A percentile compares a stretch with the other conserved stretches of the same genome.
These are phyloP conservation scores for Neodiprion lecontei DNA, from an alignment of 1,140 invertebrate genomes.

Conservation along the genomic window DNA sequence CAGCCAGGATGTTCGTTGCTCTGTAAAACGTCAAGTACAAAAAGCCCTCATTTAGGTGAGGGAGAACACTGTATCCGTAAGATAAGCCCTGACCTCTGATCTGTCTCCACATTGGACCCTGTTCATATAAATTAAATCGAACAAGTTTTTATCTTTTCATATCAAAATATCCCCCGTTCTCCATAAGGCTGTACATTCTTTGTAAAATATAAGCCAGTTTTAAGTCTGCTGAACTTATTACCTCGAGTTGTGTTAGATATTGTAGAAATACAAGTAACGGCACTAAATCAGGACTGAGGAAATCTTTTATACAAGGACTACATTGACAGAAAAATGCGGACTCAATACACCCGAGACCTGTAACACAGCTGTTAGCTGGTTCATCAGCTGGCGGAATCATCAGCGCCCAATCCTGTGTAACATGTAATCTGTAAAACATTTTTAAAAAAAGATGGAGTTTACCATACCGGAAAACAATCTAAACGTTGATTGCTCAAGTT, in stretches of 20 bases:
- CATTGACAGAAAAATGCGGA: slow-evolving; percentile 77
- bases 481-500: not conserved
- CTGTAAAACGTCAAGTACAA: slow-evolving; percentile 76
- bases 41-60: slow-evolving; percentile 72
- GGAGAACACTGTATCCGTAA: slow-evolving; percentile 75
- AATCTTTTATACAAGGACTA: slow-evolving; percentile 70
- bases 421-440: slow-evolving; percentile 54
- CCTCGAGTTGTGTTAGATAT: slow-evolving; percentile 87
- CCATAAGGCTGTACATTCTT: too few species aligned
- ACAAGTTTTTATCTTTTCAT: slow-evolving; percentile 3
- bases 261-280: slow-evolving; percentile 81
- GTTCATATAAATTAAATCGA: slow-evolving; percentile 27
- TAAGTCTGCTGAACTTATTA: slow-evolving; percentile 42
- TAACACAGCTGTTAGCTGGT: slow-evolving; percentile 64
- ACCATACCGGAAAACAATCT: not conserved
- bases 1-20: slow-evolving; percentile 77
- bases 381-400: slow-evolving; percentile 47
- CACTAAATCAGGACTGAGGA: slow-evolving; percentile 71
- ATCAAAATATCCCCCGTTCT: not conserved
- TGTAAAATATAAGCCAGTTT: slow-evolving; percentile 6
- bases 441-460: too few species aligned
- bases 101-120: slow-evolving; percentile 89
- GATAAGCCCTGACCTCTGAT: slow-evolving; percentile 86
- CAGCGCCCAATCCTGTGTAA: slow-evolving; percentile 62
- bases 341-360: slow-evolving; percentile 85